phyloP scores from a whole-genome alignment of 2,888 invertebrate genomes.

The Morpho helenor region DNA sequence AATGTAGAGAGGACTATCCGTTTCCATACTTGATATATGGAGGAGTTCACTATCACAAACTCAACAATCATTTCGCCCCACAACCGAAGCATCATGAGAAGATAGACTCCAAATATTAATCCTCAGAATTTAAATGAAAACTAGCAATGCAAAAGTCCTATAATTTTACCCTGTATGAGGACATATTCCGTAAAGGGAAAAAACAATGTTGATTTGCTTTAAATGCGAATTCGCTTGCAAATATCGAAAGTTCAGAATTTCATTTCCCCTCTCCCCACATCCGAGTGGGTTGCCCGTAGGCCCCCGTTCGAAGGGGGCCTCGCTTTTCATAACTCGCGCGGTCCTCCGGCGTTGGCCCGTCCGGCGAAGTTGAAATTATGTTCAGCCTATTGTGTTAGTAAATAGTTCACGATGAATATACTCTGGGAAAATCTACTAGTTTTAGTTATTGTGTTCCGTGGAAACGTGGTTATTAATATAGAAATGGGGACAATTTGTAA shows the following conservation, averaged over 20 bases:
- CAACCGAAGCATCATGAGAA: too few species aligned
- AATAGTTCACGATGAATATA: slow-evolving; percentile 23
- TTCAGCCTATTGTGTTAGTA: slow-evolving; percentile 27
- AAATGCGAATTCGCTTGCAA: slow-evolving; percentile 35
- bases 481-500: slow-evolving; percentile 2
- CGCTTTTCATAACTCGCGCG: slow-evolving; percentile 23
- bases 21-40: too few species aligned
- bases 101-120: too few species aligned
- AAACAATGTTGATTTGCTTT: slow-evolving; percentile 37
- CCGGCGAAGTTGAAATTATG: slow-evolving; percentile 25
- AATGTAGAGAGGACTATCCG: too few species aligned
- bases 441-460: slow-evolving; percentile 6
- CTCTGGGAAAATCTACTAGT: slow-evolving; percentile 12
- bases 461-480: slow-evolving; percentile 2
- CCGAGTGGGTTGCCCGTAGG: neutral
- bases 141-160: too few species aligned
- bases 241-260: slow-evolving; percentile 51
- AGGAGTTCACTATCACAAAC: too few species aligned
- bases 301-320: slow-evolving; percentile 11
- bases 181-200: slow-evolving; percentile 22
- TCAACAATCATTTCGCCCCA: too few species aligned
- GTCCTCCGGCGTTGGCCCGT: slow-evolving; percentile 27
- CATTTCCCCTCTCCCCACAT: slow-evolving; percentile 38
- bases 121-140: too few species aligned
- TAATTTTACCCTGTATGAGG: too few species aligned